These are phyloP conservation scores for Osmerus mordax DNA, from an alignment of 2,113 vertebrate species.

Conservation along the genomic window DNA sequence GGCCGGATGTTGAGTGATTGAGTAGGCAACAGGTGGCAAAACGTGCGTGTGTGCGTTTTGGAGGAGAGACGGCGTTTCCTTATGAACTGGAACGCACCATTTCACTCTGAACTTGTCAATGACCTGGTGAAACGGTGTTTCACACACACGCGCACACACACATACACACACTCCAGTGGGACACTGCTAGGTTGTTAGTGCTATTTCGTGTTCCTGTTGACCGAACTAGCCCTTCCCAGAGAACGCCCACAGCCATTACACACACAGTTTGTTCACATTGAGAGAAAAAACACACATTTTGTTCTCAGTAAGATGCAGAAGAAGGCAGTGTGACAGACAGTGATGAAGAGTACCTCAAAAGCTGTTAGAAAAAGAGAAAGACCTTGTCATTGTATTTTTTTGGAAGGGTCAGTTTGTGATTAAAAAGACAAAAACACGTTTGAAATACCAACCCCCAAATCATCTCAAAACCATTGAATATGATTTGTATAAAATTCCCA, in stretches of 20 bases:
- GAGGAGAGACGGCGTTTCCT: too few species aligned
- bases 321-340: not conserved
- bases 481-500: too few species aligned
- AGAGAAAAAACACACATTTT: not conserved
- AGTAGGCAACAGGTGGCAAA: too few species aligned
- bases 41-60: too few species aligned
- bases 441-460: not conserved
- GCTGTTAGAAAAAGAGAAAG: not conserved
- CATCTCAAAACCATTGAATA: too few species aligned
- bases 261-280: not conserved
- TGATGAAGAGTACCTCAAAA: not conserved
- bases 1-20: too few species aligned
- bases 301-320: not conserved
- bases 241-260: not conserved
- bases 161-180: not conserved
- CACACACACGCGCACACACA: conserved; percentile 21
- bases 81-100: too few species aligned
- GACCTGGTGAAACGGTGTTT: not conserved
- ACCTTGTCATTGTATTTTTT: not conserved
- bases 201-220: not conserved
- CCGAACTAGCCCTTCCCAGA: not conserved
- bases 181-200: not conserved
- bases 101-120: too few species aligned
- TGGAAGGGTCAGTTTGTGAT: not conserved
- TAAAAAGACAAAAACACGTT: not conserved